Evolutionary conservation across 2,113 vertebrate genomes (phyloP).

Genomic region (Strix uralensis): DNA sequence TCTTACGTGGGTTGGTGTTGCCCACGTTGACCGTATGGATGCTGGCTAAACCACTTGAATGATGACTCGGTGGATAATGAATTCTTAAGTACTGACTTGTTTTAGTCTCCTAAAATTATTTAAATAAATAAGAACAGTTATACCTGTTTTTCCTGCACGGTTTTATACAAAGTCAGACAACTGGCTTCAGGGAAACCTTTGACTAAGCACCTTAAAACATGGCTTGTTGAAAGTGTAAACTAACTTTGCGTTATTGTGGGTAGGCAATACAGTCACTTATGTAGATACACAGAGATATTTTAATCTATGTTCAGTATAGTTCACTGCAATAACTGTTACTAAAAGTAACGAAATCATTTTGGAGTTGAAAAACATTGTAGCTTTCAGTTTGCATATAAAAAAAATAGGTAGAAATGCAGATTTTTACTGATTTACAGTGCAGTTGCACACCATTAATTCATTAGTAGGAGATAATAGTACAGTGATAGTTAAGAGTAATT

Average conservation of each 20-base stretch:
- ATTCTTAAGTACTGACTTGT: background rate
- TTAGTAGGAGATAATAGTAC: background rate
- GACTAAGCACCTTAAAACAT: background rate
- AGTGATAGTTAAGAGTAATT: background rate
- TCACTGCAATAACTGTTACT: background rate
- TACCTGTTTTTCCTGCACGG: constrained; percentile 3
- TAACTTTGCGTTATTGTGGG: background rate
- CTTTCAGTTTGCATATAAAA: background rate
- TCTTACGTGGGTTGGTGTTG: background rate
- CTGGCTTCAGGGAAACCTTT: background rate
- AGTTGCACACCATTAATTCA: background rate
- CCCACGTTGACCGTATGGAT: background rate
- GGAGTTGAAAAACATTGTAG: background rate
- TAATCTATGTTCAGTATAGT: background rate
- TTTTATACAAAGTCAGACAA: background rate
- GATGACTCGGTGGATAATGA: background rate
- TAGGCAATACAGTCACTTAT: background rate
- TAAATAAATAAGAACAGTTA: background rate
- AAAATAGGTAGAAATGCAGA: background rate
- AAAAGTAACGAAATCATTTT: background rate
- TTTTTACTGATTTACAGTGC: background rate
- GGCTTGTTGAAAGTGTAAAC: background rate
- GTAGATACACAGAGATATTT: background rate
- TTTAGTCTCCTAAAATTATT: constrained; percentile 1
- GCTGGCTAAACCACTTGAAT: background rate